Base-by-base conservation (phyloP, 2,888 invertebrate genomes). In the Leucoma salicis region DNA sequence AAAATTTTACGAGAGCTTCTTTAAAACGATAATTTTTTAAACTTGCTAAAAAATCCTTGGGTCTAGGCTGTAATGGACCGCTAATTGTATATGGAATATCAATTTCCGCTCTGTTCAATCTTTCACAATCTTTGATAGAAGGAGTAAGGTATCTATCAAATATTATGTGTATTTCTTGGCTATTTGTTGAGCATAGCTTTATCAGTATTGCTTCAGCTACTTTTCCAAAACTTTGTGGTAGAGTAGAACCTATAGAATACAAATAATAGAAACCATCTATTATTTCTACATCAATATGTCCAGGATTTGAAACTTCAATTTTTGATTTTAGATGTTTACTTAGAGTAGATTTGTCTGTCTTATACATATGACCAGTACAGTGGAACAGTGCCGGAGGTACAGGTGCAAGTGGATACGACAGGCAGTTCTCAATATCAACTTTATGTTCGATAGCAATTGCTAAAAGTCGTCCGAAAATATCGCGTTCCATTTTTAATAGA, bases 111-210 rank as follows among this genome's bases (percentile, higher is more conserved):
- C 47, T n/a, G 12, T 25, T 44, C 18, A 31, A 14, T 28, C 44
- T 12, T 58, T 73, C 68, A 15, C 44, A 58, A 57, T 73, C 70
- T 63, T 73, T 76, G 31, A 72, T 70, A 12, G 69, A 70, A 2
- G 71, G 70, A 18, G 53, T 33, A 27, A 63, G 51, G 46, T 73
- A 69, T 11, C 29, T 21, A 24, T 38, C 37, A 24, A 38, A 38
- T 33, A 44, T 34, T 40, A 51, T 25, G 32, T 62, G 50, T 49
- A 58, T 21, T 50, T 54, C 40, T 32, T 14, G 11, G 6, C 46
- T 48, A 24, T 39, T 44, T 43, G 47, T 39, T 24, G 33, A 16
- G 14, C 28, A 39, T 12, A 38, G n/a, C 14, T 24, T 32, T 27
- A 48, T 48, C 4, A 64, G 32, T 42, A 61, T 56, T 33, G 43